Base-by-base conservation (phyloP, 1,140 invertebrate genomes). In the Drosophila chauvacae region DNA sequence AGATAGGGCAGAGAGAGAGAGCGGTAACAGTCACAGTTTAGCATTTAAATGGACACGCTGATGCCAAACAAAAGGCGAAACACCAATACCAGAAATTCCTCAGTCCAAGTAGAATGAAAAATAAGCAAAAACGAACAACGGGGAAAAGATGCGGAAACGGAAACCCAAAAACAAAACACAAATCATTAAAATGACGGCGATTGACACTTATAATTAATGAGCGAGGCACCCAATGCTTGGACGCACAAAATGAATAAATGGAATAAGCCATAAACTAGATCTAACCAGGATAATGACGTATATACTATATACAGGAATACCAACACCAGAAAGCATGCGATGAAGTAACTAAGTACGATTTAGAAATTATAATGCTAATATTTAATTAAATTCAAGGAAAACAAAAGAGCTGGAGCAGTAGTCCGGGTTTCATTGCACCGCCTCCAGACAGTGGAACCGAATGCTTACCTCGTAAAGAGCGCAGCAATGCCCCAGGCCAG, bases 401-500 rank as follows among this genome's bases (percentile, higher is more conserved):
- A 48, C 9, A 18, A 13, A 37, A 42, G 48, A 45, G 14, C 26
- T 14, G 59, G 18, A 23, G 20, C 28, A 13, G 41, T 26, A 26
- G 35, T 48, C 23, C 44, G 58, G 41, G 78, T 68, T 9, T 71
- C 82, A 66, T 16, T 75, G 78, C 70, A 74, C 73, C 35, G 48
- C 30, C 51, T 41, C 50, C 50, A 44, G 53, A 61, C 51, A n/a
- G 14, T 4, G 51, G 33, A 13, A 26, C 41, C 39, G 57, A 42
- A 26, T 33, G 82, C 91, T 93, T 94, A 97, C 97, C 96, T 97
- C 64, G 97, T 97, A 82, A 97, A 97, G 13, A 97, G 90, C 4
- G 96, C 96, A 2, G 97, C 97, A 41, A 97, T 94, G 80, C 96
- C 93, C 98, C 98, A 98, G 20, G 97, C 96, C 37, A 96, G 91